These are phyloP conservation scores for Gopherus flavomarginatus DNA, from an alignment of 2,113 vertebrate genomes.

Conservation along the genomic window DNA sequence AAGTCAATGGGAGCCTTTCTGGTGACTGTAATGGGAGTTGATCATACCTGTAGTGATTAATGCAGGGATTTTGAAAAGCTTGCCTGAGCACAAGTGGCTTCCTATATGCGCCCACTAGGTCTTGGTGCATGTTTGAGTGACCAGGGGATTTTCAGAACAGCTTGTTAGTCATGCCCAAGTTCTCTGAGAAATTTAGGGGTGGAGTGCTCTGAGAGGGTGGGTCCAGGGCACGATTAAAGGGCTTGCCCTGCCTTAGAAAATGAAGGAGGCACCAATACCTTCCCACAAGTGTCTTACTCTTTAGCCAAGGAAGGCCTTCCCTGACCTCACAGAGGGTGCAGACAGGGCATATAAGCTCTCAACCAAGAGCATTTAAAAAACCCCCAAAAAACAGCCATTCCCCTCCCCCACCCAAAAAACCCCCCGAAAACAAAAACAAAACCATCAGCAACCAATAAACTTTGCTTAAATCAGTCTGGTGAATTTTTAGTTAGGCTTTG, in stretches of 20 bases:
- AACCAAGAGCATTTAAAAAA: slow-evolving; percentile 19
- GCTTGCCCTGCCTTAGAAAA: neutral
- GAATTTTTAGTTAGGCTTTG: slow-evolving; percentile 17
- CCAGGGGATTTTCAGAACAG: neutral
- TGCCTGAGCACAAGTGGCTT: neutral
- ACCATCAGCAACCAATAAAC: neutral
- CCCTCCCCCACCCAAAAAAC: neutral
- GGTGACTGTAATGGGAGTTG: neutral
- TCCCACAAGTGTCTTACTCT: neutral
- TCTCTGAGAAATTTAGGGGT: neutral
- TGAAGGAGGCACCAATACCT: neutral
- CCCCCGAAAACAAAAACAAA: neutral
- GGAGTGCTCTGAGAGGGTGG: neutral
- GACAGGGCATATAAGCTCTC: slow-evolving; percentile 8
- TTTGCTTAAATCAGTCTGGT: neutral
- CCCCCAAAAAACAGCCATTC: neutral
- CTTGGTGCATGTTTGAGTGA: neutral
- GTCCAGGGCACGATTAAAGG: neutral
- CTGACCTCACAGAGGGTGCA: no score
- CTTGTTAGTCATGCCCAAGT: neutral
- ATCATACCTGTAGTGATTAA: neutral
- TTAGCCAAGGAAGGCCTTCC: neutral
- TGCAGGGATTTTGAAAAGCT: neutral
- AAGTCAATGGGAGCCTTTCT: neutral
- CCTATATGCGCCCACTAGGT: neutral